Evolutionary conservation across 2,113 vertebrate genomes (phyloP), one percentile per base, ranked within the genome.

Genomic region (Ctenodactylus gundi): DNA sequence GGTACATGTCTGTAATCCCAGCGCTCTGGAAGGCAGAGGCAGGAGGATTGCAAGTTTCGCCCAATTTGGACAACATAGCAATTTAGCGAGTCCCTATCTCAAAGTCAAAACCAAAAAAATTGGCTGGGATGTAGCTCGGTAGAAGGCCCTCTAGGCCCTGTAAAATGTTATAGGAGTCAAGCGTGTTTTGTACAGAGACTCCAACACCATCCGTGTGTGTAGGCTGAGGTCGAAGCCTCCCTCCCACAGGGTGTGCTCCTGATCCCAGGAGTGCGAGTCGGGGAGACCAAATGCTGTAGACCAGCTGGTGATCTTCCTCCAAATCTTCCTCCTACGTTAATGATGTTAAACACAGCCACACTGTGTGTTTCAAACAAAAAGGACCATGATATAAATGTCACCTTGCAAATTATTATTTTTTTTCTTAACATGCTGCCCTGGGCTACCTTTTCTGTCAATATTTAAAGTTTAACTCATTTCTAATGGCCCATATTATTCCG

Each of bases 121-220:
- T n/a, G n/a, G n/a, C n/a, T n/a, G n/a, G n/a, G n/a, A n/a, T n/a
- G n/a, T n/a, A n/a, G n/a, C n/a, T n/a, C n/a, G n/a, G n/a, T n/a
- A n/a, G n/a, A n/a, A n/a, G n/a, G n/a, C n/a, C n/a, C n/a, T n/a
- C n/a, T n/a, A n/a, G n/a, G n/a, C n/a, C n/a, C n/a, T n/a, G n/a
- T n/a, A 34, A 34, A 15, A 44, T 27, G 4, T 21, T 44, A 12
- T n/a, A 1, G 34, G 46, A n/a, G 29, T 78, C 4, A 0, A 3
- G 1, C n/a, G 15, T 6, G 23, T 53, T 39, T 31, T 14, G 12
- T 57, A 53, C 7, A 25, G 76, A 53, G 5, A 14, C 17, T 13
- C 13, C 20, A 55, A 14, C 14, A 0, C 51, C 9, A 51, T 23
- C 27, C n/a, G 27, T n/a, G 34, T 7, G 20, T 1, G 7, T 11